These are phyloP conservation scores for Globia sparganii DNA, from an alignment of 2,888 invertebrate genomes.

Conservation along the genomic window DNA sequence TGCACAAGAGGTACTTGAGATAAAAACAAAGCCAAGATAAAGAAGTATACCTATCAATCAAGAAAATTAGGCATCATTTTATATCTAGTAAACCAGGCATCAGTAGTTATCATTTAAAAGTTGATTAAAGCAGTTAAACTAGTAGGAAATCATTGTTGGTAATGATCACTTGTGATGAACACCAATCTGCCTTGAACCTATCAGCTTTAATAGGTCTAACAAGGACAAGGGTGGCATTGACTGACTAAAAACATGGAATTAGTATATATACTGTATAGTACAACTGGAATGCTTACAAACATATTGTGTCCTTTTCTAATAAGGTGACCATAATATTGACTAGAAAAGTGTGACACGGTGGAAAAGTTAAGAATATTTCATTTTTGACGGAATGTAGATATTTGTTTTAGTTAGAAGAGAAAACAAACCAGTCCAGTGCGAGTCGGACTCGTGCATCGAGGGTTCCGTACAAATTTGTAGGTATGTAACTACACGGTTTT, in stretches of 20 bases:
- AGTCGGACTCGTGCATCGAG: too few relatives aligned
- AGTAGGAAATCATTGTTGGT: not conserved
- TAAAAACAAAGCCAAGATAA: conserved; percentile 2
- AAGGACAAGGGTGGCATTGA: conserved; percentile 1
- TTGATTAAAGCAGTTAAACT: not conserved
- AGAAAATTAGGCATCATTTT: not conserved
- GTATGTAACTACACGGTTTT: too few relatives aligned
- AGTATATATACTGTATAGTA: not conserved
- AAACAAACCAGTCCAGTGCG: too few relatives aligned
- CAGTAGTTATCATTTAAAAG: not conserved
- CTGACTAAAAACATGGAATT: not conserved
- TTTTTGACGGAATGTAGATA: too few relatives aligned
- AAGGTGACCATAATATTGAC: not conserved
- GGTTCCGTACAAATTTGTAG: too few relatives aligned
- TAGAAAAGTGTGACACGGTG: not conserved
- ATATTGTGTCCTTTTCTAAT: not conserved
- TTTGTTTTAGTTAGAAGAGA: too few relatives aligned
- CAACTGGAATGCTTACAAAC: not conserved
- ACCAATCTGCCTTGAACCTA: conserved; percentile 5
- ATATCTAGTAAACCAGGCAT: not conserved
- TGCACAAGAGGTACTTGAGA: not conserved
- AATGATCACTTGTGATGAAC: conserved; percentile 2
- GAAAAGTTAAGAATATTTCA: not conserved
- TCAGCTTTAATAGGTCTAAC: conserved; percentile 7
- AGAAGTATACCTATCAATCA: not conserved